Base-by-base conservation (phyloP, 23 tunicate species). In the Corella eumyota region DNA sequence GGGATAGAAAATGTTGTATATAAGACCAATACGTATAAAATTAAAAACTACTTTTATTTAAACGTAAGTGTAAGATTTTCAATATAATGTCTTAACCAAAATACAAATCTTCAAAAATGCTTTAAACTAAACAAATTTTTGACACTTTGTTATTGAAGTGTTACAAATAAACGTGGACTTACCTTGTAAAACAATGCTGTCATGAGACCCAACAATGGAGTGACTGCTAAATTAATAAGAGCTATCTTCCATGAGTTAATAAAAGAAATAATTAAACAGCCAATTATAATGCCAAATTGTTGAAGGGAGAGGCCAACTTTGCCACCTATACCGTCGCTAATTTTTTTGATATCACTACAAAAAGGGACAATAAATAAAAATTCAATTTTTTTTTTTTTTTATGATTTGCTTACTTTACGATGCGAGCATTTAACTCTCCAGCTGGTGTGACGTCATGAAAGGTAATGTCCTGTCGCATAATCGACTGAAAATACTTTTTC, bases 381-480 rank as follows among this genome's bases (percentile, higher is more conserved):
- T n/a, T n/a, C n/a, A n/a, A n/a, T n/a, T n/a, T n/a, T n/a, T n/a
- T n/a, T n/a, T n/a, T n/a, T n/a, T n/a, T n/a, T n/a, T n/a, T n/a
- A n/a, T n/a, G n/a, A n/a, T n/a, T 11, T 36, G 25, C 83, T 56
- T 20, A 80, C 90, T 74, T 66, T 29, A 76, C 36, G 28, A 85
- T 61, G 30, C 85, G 80, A 4, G 70, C 53, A 27, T 65, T 85
- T 6, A 85, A 36, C 33, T 77, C 95, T 27, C 95, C 95, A 11
- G 84, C 36, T 17, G 77, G 56, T 4, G 37, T 56, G 44, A 30
- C 30, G 49, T 85, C 95, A 50, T 76, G 83, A 63, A 34, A 85
- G 4, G 75, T 78, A 32, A 66, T 67, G 30, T 85, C 77, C 48
- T 85, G 95, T 3, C 95, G 67, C 20, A 85, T 17, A 56, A 85